Evolutionary conservation across 2,888 invertebrate genomes (phyloP).

Genomic region (Erebia ligea): DNA sequence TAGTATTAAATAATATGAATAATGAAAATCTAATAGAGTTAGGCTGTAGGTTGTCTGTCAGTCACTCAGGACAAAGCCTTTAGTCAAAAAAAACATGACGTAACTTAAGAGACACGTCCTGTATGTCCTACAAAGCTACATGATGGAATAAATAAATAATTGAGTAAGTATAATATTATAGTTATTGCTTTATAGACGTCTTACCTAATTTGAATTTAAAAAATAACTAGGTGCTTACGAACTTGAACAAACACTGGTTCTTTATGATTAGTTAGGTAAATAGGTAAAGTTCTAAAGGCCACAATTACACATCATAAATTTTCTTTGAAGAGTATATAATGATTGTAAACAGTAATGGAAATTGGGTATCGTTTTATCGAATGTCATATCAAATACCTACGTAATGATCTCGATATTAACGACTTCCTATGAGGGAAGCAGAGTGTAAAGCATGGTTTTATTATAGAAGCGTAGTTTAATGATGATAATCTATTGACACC

Average conservation of each 20-base stretch:
- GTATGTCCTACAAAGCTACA: too few relatives aligned
- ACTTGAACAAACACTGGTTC: background rate
- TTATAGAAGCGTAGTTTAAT: background rate
- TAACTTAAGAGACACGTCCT: too few relatives aligned
- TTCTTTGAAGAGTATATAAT: conserved; percentile 52
- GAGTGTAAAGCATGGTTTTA: background rate
- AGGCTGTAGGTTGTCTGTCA: too few relatives aligned
- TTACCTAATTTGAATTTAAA: background rate
- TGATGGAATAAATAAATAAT: too few relatives aligned
- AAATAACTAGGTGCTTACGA: background rate
- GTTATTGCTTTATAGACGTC: too few relatives aligned
- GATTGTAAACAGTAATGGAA: conserved; percentile 47
- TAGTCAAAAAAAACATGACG: background rate
- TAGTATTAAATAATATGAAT: background rate
- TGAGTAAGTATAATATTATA: too few relatives aligned
- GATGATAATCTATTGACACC: too few relatives aligned
- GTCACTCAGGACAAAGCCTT: background rate
- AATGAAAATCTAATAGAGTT: background rate
- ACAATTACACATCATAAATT: conserved; percentile 55
- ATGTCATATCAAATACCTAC: conserved; percentile 56
- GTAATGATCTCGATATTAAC: conserved; percentile 40
- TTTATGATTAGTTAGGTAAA: background rate
- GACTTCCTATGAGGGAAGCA: conserved; percentile 2
- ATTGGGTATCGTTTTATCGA: conserved; percentile 52
- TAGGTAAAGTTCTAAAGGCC: conserved; percentile 25